Conservation (phyloP, 2,888 invertebrate genomes). For the Thyatira batis region DNA sequence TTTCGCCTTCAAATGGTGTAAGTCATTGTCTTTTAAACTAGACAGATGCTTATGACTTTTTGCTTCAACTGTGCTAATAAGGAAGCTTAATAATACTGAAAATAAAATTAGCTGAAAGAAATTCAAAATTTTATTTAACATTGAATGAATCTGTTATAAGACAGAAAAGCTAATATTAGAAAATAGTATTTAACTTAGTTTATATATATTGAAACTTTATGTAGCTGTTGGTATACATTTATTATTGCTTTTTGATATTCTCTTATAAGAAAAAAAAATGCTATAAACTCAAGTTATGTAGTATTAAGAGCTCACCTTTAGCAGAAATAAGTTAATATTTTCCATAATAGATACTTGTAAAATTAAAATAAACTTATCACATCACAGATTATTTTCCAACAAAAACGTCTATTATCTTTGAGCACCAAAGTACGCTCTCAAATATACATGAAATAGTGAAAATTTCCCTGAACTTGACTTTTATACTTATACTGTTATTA, state of each 20-base stretch:
- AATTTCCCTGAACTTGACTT: constrained; percentile 63
- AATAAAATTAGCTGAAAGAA: background rate
- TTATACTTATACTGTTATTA: constrained; percentile 48
- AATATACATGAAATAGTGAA: constrained; percentile 29
- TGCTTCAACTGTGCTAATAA: constrained; percentile 3
- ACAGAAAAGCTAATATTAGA: no score
- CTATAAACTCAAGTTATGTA: background rate
- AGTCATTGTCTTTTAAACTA: background rate
- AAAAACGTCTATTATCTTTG: background rate
- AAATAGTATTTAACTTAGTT: no score
- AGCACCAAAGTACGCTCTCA: background rate
- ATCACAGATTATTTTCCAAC: background rate
- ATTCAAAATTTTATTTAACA: background rate
- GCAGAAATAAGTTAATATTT: constrained; percentile 37
- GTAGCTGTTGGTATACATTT: no score
- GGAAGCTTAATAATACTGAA: background rate
- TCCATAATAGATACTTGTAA: constrained; percentile 44
- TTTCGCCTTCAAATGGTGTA: constrained; percentile 27
- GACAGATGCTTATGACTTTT: constrained; percentile 6
- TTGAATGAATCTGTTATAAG: constrained; percentile 5
- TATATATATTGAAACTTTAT: no score
- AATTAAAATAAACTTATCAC: constrained; percentile 4
- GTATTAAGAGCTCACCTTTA: constrained; percentile 46
- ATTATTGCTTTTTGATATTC: no score
- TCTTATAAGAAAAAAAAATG: background rate